Percentiles rank a stretch among this genome's conserved stretches.
These are phyloP conservation scores for Erebia palarica DNA, from an alignment of 2,888 invertebrate genomes.

Conservation along the genomic window DNA sequence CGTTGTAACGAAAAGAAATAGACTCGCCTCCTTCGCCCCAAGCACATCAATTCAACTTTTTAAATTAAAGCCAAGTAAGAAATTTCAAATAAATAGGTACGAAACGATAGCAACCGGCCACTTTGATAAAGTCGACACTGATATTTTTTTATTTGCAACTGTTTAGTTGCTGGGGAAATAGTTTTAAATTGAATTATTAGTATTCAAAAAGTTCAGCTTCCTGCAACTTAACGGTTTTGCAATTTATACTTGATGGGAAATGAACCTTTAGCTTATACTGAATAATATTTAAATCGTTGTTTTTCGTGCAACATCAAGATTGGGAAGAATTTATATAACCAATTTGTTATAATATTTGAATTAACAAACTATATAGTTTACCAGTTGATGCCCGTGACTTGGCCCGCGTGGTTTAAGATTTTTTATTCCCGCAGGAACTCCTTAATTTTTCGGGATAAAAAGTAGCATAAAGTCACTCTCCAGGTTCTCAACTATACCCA, in stretches of 20 bases:
- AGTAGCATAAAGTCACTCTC: too few species aligned
- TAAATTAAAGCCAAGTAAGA: constrained; percentile 70
- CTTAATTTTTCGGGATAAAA: too few species aligned
- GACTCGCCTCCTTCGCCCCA: constrained; percentile 46
- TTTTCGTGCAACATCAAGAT: too few species aligned
- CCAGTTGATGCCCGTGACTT: too few species aligned
- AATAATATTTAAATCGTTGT: too few species aligned
- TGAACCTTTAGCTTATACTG: too few species aligned
- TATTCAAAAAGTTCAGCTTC: background rate
- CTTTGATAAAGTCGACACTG: constrained; percentile 20
- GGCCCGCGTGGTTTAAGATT: too few species aligned
- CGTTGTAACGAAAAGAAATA: constrained; percentile 35
- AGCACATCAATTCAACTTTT: constrained; percentile 75
- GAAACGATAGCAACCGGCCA: constrained; percentile 25
- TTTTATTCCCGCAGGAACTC: too few species aligned
- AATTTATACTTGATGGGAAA: background rate
- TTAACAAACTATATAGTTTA: too few species aligned
- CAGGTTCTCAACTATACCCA: too few species aligned
- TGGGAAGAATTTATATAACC: too few species aligned
- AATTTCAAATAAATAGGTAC: constrained; percentile 53
- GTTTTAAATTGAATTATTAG: background rate
- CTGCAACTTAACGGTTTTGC: background rate
- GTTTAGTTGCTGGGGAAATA: constrained; percentile 9
- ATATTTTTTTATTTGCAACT: constrained; percentile 10
- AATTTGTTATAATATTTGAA: too few species aligned